Conservation (phyloP, 2,113 vertebrate genomes). For the Candoia aspera region DNA sequence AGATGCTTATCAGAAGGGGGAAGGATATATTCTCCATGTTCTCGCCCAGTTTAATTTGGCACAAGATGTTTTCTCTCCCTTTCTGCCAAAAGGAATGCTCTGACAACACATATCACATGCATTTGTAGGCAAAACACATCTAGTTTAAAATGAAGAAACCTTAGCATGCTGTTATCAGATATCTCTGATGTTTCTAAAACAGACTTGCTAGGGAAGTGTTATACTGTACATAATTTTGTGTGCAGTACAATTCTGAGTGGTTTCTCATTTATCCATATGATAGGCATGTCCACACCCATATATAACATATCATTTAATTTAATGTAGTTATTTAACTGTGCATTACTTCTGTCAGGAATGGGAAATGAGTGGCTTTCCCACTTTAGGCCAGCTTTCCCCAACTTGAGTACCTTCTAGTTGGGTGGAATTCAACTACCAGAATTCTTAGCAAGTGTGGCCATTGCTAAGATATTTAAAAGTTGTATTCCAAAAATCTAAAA, state of each 20-base stretch:
- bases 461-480: too few species aligned
- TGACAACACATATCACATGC: slow-evolving; percentile 4
- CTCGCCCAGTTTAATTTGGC: slow-evolving; percentile 23
- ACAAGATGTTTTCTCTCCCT: slow-evolving; percentile 6
- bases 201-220: not conserved
- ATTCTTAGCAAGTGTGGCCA: too few species aligned
- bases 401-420: too few species aligned
- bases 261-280: not conserved
- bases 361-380: too few species aligned
- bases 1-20: slow-evolving; percentile 47
- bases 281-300: not conserved
- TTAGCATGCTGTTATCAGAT: not conserved
- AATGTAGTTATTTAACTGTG: too few species aligned
- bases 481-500: too few species aligned
- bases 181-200: not conserved
- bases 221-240: not conserved
- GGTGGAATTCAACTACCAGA: too few species aligned
- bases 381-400: too few species aligned
- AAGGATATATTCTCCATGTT: slow-evolving; percentile 45
- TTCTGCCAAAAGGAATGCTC: not conserved
- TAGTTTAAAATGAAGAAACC: slow-evolving; percentile 45
- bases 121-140: slow-evolving; percentile 22
- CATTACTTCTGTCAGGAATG: too few species aligned
- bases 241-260: not conserved
- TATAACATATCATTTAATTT: not conserved